Evolutionary conservation across 1,140 invertebrate species (phyloP).

Genomic region (Colletes latitarsis): DNA sequence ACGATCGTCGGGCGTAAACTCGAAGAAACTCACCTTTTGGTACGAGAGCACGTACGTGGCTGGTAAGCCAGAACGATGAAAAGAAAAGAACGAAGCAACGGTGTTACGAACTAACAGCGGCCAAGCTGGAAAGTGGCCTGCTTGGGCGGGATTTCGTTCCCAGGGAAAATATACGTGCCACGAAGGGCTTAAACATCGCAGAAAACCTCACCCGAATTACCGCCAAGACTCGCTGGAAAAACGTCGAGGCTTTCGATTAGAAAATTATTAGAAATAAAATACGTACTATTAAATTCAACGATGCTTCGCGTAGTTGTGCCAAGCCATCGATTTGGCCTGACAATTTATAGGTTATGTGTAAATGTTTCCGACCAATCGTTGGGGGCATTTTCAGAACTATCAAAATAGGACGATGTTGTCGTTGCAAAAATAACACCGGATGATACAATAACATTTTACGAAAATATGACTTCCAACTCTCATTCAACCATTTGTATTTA

Average conservation of each 20-base stretch:
- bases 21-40: conserved; percentile 36
- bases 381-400: too few relatives aligned
- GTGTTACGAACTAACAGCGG: conserved; percentile 34
- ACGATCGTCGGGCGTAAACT: conserved; percentile 40
- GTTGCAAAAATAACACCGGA: too few relatives aligned
- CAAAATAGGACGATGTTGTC: too few relatives aligned
- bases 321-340: too few relatives aligned
- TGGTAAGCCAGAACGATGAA: conserved; percentile 35
- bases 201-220: not conserved
- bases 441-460: too few relatives aligned
- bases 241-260: too few relatives aligned
- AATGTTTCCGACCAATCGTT: too few relatives aligned
- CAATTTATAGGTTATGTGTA: too few relatives aligned
- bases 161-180: not conserved
- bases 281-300: too few relatives aligned
- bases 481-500: too few relatives aligned
- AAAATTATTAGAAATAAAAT: not conserved
- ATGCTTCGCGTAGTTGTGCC: too few relatives aligned
- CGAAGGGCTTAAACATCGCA: not conserved
- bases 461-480: too few relatives aligned
- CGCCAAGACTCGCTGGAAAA: not conserved
- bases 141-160: conserved; percentile 6
- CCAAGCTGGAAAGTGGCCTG: conserved; percentile 27
- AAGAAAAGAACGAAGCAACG: conserved; percentile 21
- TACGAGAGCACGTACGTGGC: conserved; percentile 14